Evolutionary conservation across 2,113 vertebrate genomes (phyloP).

Genomic region (Paramormyrops kingsleyae): DNA sequence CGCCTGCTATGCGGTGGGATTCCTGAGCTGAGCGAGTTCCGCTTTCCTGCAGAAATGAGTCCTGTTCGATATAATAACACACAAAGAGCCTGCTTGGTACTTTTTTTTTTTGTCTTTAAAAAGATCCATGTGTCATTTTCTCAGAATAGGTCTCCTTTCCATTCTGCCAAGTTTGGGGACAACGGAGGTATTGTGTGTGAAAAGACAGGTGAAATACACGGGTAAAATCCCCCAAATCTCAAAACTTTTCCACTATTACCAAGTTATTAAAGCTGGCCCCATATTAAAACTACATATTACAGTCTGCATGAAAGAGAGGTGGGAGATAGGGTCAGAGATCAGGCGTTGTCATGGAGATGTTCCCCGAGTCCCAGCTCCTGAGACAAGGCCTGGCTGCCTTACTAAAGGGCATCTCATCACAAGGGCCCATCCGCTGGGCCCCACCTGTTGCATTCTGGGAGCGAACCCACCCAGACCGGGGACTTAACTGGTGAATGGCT

Average conservation of each 20-base stretch:
- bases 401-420: slow-evolving; percentile 29
- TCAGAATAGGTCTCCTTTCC: not conserved
- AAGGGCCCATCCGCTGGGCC: slow-evolving; percentile 14
- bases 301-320: slow-evolving; percentile 15
- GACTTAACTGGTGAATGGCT: slow-evolving; percentile 48
- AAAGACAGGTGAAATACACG: slow-evolving; percentile 16
- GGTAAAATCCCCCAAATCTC: not conserved
- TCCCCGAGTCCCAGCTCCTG: not conserved
- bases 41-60: not conserved
- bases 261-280: not conserved
- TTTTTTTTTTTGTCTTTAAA: not conserved
- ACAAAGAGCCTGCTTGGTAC: not conserved
- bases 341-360: not conserved
- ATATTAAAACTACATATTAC: not conserved
- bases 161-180: not conserved
- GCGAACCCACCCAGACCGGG: slow-evolving; percentile 21
- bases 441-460: slow-evolving; percentile 45
- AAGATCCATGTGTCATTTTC: slow-evolving; percentile 2
- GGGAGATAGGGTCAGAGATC: slow-evolving; percentile 21
- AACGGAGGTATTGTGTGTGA: slow-evolving; percentile 11
- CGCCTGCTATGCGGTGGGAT: not conserved
- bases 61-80: not conserved
- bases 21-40: not conserved
- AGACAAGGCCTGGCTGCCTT: not conserved
- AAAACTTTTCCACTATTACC: not conserved